Base-by-base conservation (phyloP, 2,113 vertebrate species). In the Rhynchopsitta pachyrhyncha region DNA sequence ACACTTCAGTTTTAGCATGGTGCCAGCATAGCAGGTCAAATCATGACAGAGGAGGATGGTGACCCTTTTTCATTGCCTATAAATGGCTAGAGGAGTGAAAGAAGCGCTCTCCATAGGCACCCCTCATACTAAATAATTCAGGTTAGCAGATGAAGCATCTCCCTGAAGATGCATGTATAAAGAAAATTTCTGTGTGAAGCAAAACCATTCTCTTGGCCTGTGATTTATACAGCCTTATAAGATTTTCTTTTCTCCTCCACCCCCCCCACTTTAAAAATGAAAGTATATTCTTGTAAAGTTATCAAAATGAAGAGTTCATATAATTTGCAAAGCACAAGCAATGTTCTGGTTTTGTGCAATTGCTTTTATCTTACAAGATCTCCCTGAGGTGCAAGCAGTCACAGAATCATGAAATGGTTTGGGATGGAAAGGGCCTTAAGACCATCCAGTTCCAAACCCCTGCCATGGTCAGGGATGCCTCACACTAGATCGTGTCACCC, bases 161-260 rank as follows among this genome's bases (percentile, higher is more conserved):
- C 28, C 25, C 24, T 63, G 47, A 77, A 66, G 31, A 44, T 29
- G 22, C 20, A 22, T 22, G 3, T 55, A 23, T 44, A 50, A 82
- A 62, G 13, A 77, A 62, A 4, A 52, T 27, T 59, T 81, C 31
- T 28, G 3, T 28, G 17, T 29, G 47, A 84, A 75, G 5, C 1
- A 73, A 53, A 74, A 3, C 14, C 24, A 17, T 74, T 75, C 17
- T 63, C 41, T 73, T 73, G 41, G 13, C 5, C 29, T 57, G 3
- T 16, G 5, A 50, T 79, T 82, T 70, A 28, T 67, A 27, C 57
- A 28, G 23, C 35, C 24, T 29, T 19, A 29, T 22, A 37, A 49
- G 0, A 0, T 25, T 55, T 46, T 35, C 44, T 27, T 7, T 8
- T 17, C 31, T 33, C 29, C 17, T 33, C 42, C 4, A 7, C 4